Evolutionary conservation across 2,113 vertebrate genomes (phyloP).

Genomic region (Origma solitaria): DNA sequence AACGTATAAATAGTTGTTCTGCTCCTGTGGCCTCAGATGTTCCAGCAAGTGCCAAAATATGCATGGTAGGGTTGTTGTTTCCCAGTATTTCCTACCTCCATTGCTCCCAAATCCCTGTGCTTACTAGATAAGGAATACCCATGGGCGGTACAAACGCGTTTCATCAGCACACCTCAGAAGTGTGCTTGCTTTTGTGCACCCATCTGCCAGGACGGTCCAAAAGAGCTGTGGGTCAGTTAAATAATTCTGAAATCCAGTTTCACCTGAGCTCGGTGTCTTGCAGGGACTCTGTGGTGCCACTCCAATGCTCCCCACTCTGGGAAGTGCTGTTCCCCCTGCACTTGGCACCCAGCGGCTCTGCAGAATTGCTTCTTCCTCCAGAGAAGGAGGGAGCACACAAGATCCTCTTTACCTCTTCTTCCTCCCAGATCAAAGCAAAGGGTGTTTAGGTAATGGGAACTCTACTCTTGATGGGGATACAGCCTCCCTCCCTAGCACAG

Average conservation of each 20-base stretch:
- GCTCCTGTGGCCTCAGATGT: not conserved
- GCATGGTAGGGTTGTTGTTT: accelerated
- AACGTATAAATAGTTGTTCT: not conserved
- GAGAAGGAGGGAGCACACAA: not conserved
- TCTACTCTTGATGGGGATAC: not conserved
- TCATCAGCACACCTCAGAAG: not conserved
- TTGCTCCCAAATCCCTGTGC: not conserved
- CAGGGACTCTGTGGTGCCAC: not conserved
- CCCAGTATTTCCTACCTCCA: no score
- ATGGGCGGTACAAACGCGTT: not conserved
- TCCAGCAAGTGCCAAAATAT: not conserved
- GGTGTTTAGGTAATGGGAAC: not conserved
- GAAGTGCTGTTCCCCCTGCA: not conserved
- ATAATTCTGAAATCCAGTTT: not conserved
- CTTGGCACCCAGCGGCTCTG: not conserved
- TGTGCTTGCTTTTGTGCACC: not conserved
- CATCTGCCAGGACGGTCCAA: not conserved
- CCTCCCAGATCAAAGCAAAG: not conserved
- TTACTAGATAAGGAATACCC: not conserved
- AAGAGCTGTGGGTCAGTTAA: not conserved
- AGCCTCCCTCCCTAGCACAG: not conserved
- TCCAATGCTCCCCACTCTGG: not conserved
- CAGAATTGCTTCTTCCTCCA: not conserved
- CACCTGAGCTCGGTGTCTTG: not conserved
- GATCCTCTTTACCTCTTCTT: not conserved